A percentile compares a stretch with the other conserved stretches of the same genome.
Evolutionary conservation across 2,113 vertebrate species (phyloP).

Genomic region (Hepsetus odoe): DNA sequence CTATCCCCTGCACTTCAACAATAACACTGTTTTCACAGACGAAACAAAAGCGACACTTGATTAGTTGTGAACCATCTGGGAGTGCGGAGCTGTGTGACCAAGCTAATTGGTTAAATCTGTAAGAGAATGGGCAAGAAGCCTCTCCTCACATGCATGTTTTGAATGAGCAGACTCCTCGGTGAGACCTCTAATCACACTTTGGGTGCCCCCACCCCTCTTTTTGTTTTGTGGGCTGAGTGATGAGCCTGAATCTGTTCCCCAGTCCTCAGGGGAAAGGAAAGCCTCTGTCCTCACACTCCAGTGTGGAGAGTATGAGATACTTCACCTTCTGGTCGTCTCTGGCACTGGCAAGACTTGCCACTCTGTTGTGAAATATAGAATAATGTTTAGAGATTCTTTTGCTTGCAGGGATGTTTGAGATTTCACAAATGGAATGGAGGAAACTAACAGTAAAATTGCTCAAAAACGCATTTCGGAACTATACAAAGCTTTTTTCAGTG

Average conservation of each 20-base stretch:
- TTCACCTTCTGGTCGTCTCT: slow-evolving; percentile 39
- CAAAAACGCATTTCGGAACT: too few relatives aligned
- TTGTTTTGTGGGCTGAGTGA: slow-evolving; percentile 44
- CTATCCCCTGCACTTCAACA: slow-evolving; percentile 50
- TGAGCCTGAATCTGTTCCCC: slow-evolving; percentile 35
- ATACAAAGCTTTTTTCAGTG: too few relatives aligned
- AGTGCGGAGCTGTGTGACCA: slow-evolving; percentile 55
- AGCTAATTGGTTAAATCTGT: slow-evolving; percentile 65
- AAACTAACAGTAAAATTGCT: too few relatives aligned
- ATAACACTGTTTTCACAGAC: slow-evolving; percentile 60
- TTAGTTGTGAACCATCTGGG: slow-evolving; percentile 61
- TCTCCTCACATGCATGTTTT: slow-evolving; percentile 49
- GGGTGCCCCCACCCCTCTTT: slow-evolving; percentile 21
- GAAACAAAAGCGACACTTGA: slow-evolving; percentile 64
- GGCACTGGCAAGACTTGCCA: not conserved
- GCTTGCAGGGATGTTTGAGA: not conserved
- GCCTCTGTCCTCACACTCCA: slow-evolving; percentile 1
- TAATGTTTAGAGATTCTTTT: slow-evolving; percentile 49
- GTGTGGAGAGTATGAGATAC: slow-evolving; percentile 28
- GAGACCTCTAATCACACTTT: slow-evolving; percentile 49
- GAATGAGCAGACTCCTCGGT: slow-evolving; percentile 46
- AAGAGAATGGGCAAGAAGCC: slow-evolving; percentile 44
- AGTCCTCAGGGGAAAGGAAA: slow-evolving; percentile 11
- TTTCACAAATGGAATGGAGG: not conserved
- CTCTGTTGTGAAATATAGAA: slow-evolving; percentile 44